Base-by-base conservation (phyloP, 2,888 invertebrate genomes). In the Melanophora roralis region DNA sequence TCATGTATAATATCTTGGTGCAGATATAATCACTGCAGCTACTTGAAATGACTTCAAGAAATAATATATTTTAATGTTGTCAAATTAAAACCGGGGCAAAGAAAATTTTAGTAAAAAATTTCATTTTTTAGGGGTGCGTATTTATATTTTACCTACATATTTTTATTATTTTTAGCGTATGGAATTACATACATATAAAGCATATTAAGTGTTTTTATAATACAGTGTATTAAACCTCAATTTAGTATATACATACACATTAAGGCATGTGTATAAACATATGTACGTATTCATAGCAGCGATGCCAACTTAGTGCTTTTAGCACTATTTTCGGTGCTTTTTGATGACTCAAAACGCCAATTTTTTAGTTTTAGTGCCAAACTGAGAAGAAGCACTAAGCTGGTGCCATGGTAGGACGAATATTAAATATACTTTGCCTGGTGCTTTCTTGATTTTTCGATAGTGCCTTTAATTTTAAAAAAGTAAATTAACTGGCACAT, bases 61-160 rank as follows among this genome's bases (percentile, higher is more conserved):
- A 7, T 68, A 57, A 77, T 65, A 21, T 64, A 74, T 67, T 78
- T 89, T 89, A 86, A 89, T 89, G 89, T 89, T 88, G 83, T 84
- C 86, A 84, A 87, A 85, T 84, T 81, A 89, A 82, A 87, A 88
- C 86, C 87, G 89, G 84, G 86, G 89, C 85, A 89, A 86, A 84
- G 88, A 86, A 83, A 89, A 86, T 86, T 86, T 89, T 81, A 86
- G 86, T 83, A 88, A 88, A 86, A 86, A 89, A 86, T 88, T 89
- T 85, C 88, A 88, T 81, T 86, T 88, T 84, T 85, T 88, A 84
- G 88, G 88, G 89, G 89, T 89, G 88, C 87, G 87, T 85, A 86
- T 83, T 75, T 43, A 14, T 62, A 32, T 60, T 60, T n/a, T n/a
- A n/a, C n/a, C n/a, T n/a, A 34, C 3, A 16, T 27, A 27, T 49